phyloP scores from a whole-genome alignment of 2,888 invertebrate genomes.

The Lasioglossum lativentre region DNA sequence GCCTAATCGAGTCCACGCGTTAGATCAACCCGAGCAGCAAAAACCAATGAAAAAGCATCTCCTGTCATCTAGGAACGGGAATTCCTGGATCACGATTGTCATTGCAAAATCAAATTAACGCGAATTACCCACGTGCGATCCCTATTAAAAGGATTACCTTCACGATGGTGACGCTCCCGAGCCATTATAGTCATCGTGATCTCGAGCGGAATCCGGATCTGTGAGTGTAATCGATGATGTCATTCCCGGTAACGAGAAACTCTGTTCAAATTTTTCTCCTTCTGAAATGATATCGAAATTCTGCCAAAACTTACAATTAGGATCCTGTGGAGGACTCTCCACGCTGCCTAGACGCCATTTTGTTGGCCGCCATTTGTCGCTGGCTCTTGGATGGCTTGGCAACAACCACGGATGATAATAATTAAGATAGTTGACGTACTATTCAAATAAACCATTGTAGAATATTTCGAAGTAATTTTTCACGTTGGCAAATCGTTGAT shows the following conservation, averaged over 20 bases:
- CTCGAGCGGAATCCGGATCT: slow-evolving; percentile 70
- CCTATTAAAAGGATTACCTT: slow-evolving; percentile 53
- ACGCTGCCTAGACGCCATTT: no score
- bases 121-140: slow-evolving; percentile 52
- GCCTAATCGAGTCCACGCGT: slow-evolving; percentile 45
- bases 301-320: neutral
- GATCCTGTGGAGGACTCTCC: neutral
- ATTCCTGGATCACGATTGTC: slow-evolving; percentile 19
- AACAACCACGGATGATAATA: neutral
- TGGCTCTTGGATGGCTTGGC: neutral
- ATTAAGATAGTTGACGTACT: neutral
- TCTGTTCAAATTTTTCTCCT: neutral
- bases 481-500: no score
- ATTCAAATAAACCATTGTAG: neutral
- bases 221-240: slow-evolving; percentile 49
- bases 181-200: slow-evolving; percentile 54
- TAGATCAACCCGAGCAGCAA: neutral
- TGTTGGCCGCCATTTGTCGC: neutral
- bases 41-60: neutral
- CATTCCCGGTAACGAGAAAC: slow-evolving; percentile 25
- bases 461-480: neutral
- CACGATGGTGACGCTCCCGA: slow-evolving; percentile 41
- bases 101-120: slow-evolving; percentile 42
- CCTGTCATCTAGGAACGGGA: neutral
- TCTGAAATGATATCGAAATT: neutral